These are phyloP conservation scores for Helogale parvula DNA, from an alignment of 2,113 vertebrate species.

Conservation along the genomic window DNA sequence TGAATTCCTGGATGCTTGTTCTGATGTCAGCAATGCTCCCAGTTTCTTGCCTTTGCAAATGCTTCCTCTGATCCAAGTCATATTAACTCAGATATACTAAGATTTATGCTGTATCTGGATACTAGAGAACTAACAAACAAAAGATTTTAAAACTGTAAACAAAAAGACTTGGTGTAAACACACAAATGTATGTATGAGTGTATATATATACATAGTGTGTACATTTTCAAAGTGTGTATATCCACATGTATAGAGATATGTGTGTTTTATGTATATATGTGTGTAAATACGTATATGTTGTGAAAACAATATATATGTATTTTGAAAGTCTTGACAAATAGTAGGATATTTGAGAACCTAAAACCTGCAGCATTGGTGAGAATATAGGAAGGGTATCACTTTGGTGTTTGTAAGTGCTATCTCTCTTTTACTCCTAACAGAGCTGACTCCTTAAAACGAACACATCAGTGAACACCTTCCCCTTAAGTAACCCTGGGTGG, in stretches of 20 bases:
- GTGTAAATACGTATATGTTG: background rate
- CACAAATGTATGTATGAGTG: background rate
- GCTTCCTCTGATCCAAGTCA: background rate
- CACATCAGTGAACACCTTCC: background rate
- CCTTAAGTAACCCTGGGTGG: background rate
- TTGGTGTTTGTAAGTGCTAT: background rate
- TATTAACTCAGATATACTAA: background rate
- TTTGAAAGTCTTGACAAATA: background rate
- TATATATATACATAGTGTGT: too few species aligned
- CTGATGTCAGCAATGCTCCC: background rate
- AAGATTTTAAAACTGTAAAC: background rate
- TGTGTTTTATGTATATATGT: background rate
- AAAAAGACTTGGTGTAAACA: background rate
- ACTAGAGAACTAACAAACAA: background rate
- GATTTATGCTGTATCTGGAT: background rate
- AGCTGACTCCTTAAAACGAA: background rate
- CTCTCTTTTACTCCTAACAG: background rate
- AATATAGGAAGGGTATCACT: background rate
- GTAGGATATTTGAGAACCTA: background rate
- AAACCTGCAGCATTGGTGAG: background rate
- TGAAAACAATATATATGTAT: background rate
- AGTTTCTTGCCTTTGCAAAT: background rate
- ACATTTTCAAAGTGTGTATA: background rate
- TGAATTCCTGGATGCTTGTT: background rate
- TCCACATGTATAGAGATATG: background rate